Base-by-base conservation (phyloP, 2,797 vertebrate species). In the Mus caroli region DNA sequence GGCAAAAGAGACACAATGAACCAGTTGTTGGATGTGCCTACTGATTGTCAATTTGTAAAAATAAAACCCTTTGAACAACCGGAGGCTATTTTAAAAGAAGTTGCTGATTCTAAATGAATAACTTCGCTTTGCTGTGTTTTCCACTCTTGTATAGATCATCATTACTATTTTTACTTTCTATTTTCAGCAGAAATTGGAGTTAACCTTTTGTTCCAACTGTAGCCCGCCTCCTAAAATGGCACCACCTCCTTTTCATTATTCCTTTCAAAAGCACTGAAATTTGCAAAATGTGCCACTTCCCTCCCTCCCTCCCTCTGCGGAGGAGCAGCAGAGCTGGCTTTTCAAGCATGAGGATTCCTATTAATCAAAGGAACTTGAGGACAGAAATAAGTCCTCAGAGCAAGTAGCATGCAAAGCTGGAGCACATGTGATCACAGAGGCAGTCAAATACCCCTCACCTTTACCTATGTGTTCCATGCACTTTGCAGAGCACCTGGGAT, bases 141-240 rank as follows among this genome's bases (percentile, higher is more conserved):
- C 95, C 88, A 58, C 94, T 94, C 85, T 93, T 90, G 73, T 94
- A 92, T 75, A 90, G 94, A 93, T 97, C 91, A 91, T 97, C 96
- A 96, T 97, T 94, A 97, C 95, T 97, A 96, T 97, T 97, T 97
- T 97, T 96, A 95, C 88, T 97, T 97, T 91, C 96, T 97, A 94
- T 97, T 97, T 97, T 91, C 96, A 96, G 86, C 85, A 94, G 92
- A 96, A 97, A 93, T 94, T 94, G 90, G 85, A 97, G 95, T 97
- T 97, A 97, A 96, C 97, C 97, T 97, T 97, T 96, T 97, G 97
- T 97, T 97, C 96, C 96, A 96, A 93, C 94, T 97, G 95, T 90
- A 96, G 93, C 93, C 94, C 3, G 82, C 96, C 94, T 97, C 95
- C 94, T 95, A 83, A 96, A 92, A 79, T 91, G 75, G 93, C 94